These are phyloP conservation scores for Pogonognathellus flavescens DNA, from an alignment of 1,140 invertebrate species.

Conservation along the genomic window DNA sequence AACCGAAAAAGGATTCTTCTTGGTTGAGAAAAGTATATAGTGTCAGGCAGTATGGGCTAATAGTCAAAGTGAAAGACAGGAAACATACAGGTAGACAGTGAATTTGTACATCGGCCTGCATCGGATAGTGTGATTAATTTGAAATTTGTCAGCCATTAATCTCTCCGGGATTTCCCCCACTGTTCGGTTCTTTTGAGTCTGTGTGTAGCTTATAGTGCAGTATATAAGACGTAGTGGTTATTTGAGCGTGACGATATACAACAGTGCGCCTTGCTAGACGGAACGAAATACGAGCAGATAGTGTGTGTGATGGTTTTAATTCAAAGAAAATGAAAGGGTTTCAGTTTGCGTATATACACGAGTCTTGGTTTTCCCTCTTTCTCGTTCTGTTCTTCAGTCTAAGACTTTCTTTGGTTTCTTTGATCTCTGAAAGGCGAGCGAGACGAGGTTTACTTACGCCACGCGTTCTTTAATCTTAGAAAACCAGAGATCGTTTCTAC, in stretches of 20 bases:
- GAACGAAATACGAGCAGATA: neutral
- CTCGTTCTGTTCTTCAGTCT: neutral
- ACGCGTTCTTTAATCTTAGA: neutral
- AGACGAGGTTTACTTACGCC: neutral
- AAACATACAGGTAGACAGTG: conserved; percentile 29
- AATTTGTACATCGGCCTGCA: neutral
- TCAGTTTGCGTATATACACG: neutral
- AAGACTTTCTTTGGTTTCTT: neutral
- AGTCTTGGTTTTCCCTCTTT: neutral
- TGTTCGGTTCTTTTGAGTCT: neutral
- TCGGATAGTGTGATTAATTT: conserved; percentile 59
- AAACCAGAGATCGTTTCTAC: neutral
- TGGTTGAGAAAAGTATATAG: neutral
- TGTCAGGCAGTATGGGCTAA: neutral
- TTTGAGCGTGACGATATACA: neutral
- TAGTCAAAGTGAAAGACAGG: neutral
- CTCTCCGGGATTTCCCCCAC: conserved; percentile 32
- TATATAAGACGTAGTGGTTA: neutral
- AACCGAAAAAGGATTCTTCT: conserved; percentile 1
- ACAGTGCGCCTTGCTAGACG: neutral
- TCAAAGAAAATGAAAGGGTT: neutral
- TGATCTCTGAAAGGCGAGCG: neutral
- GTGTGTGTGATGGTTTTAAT: neutral
- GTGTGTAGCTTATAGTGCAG: neutral
- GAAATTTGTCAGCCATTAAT: conserved; percentile 63